Evolutionary conservation across 2,888 invertebrate species (phyloP), one percentile per base, ranked within the genome.

Genomic region (Cynaeus angustus): DNA sequence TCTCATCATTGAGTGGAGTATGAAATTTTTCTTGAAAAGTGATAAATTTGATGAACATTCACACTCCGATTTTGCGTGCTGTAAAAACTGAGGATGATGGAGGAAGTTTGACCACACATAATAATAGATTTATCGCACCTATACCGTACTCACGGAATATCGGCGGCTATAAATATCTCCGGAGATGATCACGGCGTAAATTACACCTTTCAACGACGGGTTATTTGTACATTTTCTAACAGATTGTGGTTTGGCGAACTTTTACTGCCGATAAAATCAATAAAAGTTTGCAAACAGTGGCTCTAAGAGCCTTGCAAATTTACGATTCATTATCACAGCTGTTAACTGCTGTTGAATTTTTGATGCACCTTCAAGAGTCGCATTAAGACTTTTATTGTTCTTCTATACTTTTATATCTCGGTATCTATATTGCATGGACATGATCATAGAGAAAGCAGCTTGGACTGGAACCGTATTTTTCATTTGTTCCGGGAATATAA

Each of bases 401-500:
- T 13, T 28, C 13, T 61, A 37, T 50, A 70, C 56, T 67, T 70
- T 58, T 64, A 56, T 59, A 21, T 64, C 58, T 46, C 43, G 13
- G n/a, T 50, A 56, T 55, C 64, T 56, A 56, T 67, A 56, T 52
- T 38, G 48, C 67, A 70, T 62, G 58, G 43, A 55, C 46, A 48
- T 43, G 59, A 46, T 55, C 61, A 43, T 45, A 38, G 21, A 26
- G 37, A 53, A 48, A 14, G 55, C 43, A 16, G 53, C 61, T 58
- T 12, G 9, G 30, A 28, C 13, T 50, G 30, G 53, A 65, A 56
- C 70, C 62, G 62, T 64, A 72, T 70, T 72, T 70, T 70, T 72
- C 68, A 72, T 72, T 72, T 69, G 69, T 72, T 64, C 68, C 65
- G 64, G 62, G 66, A 64, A 72, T 64, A 72, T 66, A 68, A 67